A percentile compares a stretch with the other conserved stretches of the same genome.
Evolutionary conservation across 1,140 invertebrate genomes (phyloP).

Genomic region (Pogonus chalceus): DNA sequence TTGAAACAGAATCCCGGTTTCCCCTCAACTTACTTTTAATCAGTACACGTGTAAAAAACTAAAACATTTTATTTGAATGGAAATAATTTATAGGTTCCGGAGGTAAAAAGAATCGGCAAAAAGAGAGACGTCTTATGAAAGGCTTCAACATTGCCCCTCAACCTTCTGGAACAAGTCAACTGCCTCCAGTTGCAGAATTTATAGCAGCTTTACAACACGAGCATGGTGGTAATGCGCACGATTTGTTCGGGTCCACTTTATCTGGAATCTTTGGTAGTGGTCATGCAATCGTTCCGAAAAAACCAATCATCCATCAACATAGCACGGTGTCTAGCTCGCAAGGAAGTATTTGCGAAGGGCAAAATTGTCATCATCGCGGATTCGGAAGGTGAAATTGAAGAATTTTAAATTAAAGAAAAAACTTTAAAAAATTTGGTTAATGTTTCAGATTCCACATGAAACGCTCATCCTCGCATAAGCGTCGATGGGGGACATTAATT

Average conservation of each 20-base stretch:
- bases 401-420: neutral
- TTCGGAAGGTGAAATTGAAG: conserved; percentile 27
- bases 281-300: conserved; percentile 21
- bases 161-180: conserved; percentile 43
- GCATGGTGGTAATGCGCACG: conserved; percentile 34
- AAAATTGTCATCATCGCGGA: conserved; percentile 20
- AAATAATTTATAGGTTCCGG: conserved; percentile 60
- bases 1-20: too few species aligned
- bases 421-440: neutral
- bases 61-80: too few species aligned
- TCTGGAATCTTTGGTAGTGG: conserved; percentile 37
- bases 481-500: conserved; percentile 69
- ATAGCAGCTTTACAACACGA: conserved; percentile 55
- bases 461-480: conserved; percentile 53
- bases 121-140: conserved; percentile 86
- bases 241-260: conserved; percentile 39
- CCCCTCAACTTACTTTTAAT: too few species aligned
- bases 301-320: conserved; percentile 29
- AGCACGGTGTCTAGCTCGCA: conserved; percentile 33
- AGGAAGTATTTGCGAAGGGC: conserved; percentile 33
- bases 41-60: too few species aligned
- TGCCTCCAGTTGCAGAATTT: conserved; percentile 67
- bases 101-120: conserved; percentile 87
- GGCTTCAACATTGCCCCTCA: conserved; percentile 80
- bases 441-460: conserved; percentile 40